These are phyloP conservation scores for Sesamia nonagrioides DNA, from an alignment of 1,140 invertebrate species.

Conservation along the genomic window DNA sequence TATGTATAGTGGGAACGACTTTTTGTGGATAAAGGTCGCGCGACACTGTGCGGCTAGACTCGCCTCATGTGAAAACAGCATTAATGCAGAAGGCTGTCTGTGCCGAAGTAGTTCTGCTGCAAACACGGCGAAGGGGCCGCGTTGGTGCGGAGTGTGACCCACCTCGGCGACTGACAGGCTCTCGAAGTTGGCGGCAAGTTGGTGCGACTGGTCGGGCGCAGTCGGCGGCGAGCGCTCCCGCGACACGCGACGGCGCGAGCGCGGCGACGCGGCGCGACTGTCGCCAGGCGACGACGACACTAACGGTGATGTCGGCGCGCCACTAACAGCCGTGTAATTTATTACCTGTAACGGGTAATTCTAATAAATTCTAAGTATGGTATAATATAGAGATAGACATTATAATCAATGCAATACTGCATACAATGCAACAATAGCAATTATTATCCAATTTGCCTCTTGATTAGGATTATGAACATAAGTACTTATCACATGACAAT, in stretches of 20 bases:
- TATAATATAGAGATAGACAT: neutral
- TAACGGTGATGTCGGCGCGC: conserved; percentile 87
- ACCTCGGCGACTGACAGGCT: conserved; percentile 76
- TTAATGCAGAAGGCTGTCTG: conserved; percentile 34
- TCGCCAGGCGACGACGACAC: conserved; percentile 89
- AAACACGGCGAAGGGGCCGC: conserved; percentile 30
- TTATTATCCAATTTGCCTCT: neutral
- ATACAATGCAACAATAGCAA: conserved; percentile 1
- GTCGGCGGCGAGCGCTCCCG: conserved; percentile 86
- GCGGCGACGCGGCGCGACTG: conserved; percentile 89
- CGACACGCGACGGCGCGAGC: conserved; percentile 82
- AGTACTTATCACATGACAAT: too few species aligned
- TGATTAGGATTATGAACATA: neutral
- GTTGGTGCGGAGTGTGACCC: conserved; percentile 34
- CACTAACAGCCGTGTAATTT: conserved; percentile 75
- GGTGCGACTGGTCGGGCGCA: conserved; percentile 74
- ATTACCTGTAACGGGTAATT: conserved; percentile 71
- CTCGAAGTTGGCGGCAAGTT: conserved; percentile 79
- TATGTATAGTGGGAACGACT: neutral
- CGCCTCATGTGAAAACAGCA: conserved; percentile 32
- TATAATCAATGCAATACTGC: neutral
- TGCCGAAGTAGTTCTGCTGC: conserved; percentile 25
- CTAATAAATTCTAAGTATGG: too few species aligned
- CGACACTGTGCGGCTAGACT: conserved; percentile 34
- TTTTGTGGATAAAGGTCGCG: conserved; percentile 12